Percentiles rank a stretch among this genome's conserved stretches.
These are phyloP conservation scores for Charadrius vociferus DNA, from an alignment of 2,113 vertebrate genomes.

Conservation along the genomic window DNA sequence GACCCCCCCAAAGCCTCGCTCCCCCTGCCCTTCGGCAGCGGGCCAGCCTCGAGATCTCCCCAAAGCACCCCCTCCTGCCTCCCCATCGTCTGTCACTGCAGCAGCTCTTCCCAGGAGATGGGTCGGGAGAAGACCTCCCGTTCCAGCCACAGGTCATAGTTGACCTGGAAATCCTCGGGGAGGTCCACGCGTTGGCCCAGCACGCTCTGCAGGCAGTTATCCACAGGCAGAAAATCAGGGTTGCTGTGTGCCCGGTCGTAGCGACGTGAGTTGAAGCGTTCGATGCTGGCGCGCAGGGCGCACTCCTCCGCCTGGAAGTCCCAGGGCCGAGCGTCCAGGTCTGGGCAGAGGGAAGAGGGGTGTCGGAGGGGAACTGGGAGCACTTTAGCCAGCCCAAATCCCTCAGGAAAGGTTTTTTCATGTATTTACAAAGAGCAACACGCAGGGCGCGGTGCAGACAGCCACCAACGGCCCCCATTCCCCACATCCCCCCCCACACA, in stretches of 20 bases:
- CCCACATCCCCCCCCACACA: neutral
- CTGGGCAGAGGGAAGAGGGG: slow-evolving; percentile 52
- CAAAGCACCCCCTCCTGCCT: neutral
- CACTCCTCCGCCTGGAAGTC: slow-evolving; percentile 99
- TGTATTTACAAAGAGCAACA: neutral
- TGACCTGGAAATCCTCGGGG: slow-evolving; percentile 96
- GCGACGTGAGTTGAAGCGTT: slow-evolving; percentile 94
- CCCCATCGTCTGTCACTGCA: slow-evolving; percentile 77
- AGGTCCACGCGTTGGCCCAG: slow-evolving; percentile 92
- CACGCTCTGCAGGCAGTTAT: slow-evolving; percentile 98
- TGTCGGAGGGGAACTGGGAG: neutral
- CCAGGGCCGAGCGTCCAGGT: slow-evolving; percentile 96
- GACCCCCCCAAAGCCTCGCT: neutral
- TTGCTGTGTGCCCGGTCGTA: slow-evolving; percentile 91
- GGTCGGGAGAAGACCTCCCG: slow-evolving; percentile 98
- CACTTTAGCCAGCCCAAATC: accelerated
- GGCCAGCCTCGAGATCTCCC: neutral
- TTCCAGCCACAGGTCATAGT: slow-evolving; percentile 98
- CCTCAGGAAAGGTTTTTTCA: neutral
- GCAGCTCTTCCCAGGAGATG: slow-evolving; percentile 97
- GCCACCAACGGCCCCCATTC: too few relatives aligned
- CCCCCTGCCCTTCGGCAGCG: neutral
- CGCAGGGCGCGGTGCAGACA: accelerated
- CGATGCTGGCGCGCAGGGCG: slow-evolving; percentile 93
- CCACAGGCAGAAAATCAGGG: slow-evolving; percentile 93